Percentiles rank a stretch among this genome's conserved stretches.
Evolutionary conservation across 2,888 invertebrate species (phyloP).

Genomic region (Halocaridina rubra): DNA sequence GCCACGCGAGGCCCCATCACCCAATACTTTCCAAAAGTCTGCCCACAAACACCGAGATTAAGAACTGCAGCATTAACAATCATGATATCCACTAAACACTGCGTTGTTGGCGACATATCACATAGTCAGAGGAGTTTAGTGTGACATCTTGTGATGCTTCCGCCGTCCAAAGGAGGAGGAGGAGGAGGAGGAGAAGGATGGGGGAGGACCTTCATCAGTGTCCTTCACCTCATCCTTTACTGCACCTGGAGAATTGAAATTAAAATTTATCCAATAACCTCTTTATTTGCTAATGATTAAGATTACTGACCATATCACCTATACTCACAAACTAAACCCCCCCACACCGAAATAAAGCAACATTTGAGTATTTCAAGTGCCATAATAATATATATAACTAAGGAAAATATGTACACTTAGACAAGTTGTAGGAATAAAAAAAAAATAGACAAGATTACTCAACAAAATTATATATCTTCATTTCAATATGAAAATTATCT

Average conservation of each 20-base stretch:
- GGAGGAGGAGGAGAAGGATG: conserved; percentile 26
- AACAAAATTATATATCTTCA: no score
- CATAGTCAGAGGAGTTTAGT: conserved; percentile 43
- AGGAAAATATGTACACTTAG: no score
- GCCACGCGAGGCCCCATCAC: conserved; percentile 40
- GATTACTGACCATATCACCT: no score
- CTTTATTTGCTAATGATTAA: no score
- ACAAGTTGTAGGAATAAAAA: no score
- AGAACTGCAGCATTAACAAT: conserved; percentile 33
- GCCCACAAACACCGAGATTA: conserved; percentile 25
- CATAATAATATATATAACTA: no score
- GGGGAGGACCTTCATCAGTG: conserved; percentile 23
- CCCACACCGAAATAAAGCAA: no score
- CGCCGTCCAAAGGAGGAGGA: conserved; percentile 26
- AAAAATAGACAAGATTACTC: no score
- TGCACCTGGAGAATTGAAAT: conserved; percentile 16
- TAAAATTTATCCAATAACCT: neutral
- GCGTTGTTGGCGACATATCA: conserved; percentile 40
- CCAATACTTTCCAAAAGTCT: conserved; percentile 25
- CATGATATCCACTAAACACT: conserved; percentile 40
- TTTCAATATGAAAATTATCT: no score
- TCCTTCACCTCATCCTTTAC: conserved; percentile 18
- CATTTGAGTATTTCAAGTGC: no score
- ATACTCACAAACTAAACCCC: no score
- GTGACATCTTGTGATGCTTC: conserved; percentile 40